These are phyloP conservation scores for Acanthornis magna DNA, from an alignment of 2,797 vertebrate species.

Conservation along the genomic window DNA sequence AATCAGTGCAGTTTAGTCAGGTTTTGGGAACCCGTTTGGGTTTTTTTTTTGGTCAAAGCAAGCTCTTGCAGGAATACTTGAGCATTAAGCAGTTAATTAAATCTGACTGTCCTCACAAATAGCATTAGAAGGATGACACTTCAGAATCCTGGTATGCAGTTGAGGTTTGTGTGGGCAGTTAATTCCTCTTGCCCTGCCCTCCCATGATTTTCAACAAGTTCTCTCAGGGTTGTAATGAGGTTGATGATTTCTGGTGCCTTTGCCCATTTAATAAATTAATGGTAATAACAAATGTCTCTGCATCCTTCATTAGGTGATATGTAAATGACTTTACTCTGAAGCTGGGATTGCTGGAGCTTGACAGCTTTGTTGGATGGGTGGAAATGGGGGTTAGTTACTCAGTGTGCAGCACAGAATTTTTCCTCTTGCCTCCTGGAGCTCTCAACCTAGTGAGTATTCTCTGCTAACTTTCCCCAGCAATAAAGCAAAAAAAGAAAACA, in stretches of 20 bases:
- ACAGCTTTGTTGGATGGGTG: neutral
- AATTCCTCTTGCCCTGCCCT: neutral
- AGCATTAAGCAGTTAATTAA: slow-evolving; percentile 20
- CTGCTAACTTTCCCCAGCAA: neutral
- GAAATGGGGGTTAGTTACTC: neutral
- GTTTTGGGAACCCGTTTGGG: neutral
- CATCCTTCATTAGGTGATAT: slow-evolving; percentile 18
- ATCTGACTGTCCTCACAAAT: neutral
- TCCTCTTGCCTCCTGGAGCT: neutral
- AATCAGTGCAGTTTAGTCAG: neutral
- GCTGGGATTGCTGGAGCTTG: neutral
- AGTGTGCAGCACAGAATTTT: neutral
- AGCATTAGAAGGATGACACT: neutral
- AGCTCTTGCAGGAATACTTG: neutral
- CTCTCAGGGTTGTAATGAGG: slow-evolving; percentile 11
- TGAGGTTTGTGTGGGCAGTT: slow-evolving; percentile 8
- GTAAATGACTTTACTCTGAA: neutral
- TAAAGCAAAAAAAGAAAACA: neutral
- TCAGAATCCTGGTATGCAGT: neutral
- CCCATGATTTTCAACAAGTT: neutral
- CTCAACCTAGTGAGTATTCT: neutral
- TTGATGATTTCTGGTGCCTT: slow-evolving; percentile 21
- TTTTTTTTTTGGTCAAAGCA: neutral
- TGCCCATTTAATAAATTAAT: slow-evolving; percentile 43
- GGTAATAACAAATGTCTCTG: slow-evolving; percentile 16